Evolutionary conservation across 2,888 invertebrate genomes (phyloP), one percentile per base, ranked within the genome.

Genomic region (Cryptus armator): DNA sequence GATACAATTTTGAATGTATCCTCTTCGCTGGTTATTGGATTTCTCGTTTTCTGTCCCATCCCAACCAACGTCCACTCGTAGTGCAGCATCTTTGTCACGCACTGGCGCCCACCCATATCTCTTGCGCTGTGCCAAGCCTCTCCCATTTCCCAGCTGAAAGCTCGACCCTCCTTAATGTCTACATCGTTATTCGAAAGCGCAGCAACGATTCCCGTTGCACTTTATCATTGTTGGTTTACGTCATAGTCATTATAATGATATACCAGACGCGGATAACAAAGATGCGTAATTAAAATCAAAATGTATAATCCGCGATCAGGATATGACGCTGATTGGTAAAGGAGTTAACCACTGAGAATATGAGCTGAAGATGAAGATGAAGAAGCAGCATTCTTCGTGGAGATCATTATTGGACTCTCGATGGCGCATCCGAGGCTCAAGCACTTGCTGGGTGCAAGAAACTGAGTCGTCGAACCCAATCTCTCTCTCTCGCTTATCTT

Each of bases 391-490:
- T 59, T 19, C 59, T 5, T 16, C 19, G 19, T 24, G 24, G 24
- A 19, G 3, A 24, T 24, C 56, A 56, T 56, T 56, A 24, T 10
- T 16, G 14, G 14, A 29, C 14, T 24, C 24, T 24, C 24, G 24
- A 12, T 10, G 24, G 16, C 16, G 19, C 19, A 53, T 24, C 24
- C 24, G 24, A 24, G 2, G 24, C 19, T 19, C 53, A 10, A 56
- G 51, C 29, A 51, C 14, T 32, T 37, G n/a, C 37, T 67, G 14
- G 5, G 12, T 24, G 19, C 0, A 74, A 29, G 32, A 16, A 64
- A 12, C 16, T 6, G 66, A 66, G 76, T 64, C 66, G 46, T 70
- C 59, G 46, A 79, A 79, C 70, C 70, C 59, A 16, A 3, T 29
- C n/a, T 19, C 37, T 53, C 16, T 74, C 12, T 62, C 37, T 16